Evolutionary conservation across 2,797 vertebrate genomes (phyloP), one percentile per base, ranked within the genome.

Genomic region (Microcaecilia unicolor): DNA sequence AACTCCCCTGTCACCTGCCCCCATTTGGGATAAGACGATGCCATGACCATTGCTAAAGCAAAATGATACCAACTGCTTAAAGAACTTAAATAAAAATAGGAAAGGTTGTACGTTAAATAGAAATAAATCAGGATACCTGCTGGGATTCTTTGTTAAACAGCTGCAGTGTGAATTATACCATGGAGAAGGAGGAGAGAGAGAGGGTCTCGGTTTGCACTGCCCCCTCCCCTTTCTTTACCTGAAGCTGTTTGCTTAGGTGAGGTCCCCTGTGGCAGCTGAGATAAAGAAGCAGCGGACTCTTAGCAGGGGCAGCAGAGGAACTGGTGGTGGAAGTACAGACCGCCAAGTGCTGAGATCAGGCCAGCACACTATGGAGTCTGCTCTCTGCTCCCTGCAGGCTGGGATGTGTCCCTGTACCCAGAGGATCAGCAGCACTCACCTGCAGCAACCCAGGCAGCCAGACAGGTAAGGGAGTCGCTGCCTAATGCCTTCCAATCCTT

Each of bases 401-500:
- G 14, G 4, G 14, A 1, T 18, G 28, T 52, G 9, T 10, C 39
- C 13, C 2, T 9, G 3, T 34, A 25, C 14, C 35, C 4, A 4
- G 22, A 27, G n/a, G 0, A 2, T 10, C n/a, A 19, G 16, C 32
- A 1, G 7, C 22, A 4, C 5, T 16, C 1, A 1, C 6, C n/a
- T 10, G 12, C 0, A 9, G 30, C n/a, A 0, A 15, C 17, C 27
- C 11, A 24, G 42, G 6, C 47, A 3, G 23, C 38, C 9, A 22
- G 15, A 36, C 9, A 50, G 67, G 70, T 71, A 63, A 61, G 62
- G 11, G n/a, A n/a, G n/a, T n/a, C n/a, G n/a, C n/a, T n/a, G n/a
- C n/a, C n/a, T n/a, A n/a, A n/a, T n/a, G n/a, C n/a, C n/a, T n/a
- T n/a, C n/a, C n/a, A n/a, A n/a, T n/a, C n/a, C n/a, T n/a, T n/a